Percentiles rank a stretch among this genome's conserved stretches.
Conservation (phyloP, 1,140 invertebrate genomes). For the Drosophila pseudoananassae region DNA sequence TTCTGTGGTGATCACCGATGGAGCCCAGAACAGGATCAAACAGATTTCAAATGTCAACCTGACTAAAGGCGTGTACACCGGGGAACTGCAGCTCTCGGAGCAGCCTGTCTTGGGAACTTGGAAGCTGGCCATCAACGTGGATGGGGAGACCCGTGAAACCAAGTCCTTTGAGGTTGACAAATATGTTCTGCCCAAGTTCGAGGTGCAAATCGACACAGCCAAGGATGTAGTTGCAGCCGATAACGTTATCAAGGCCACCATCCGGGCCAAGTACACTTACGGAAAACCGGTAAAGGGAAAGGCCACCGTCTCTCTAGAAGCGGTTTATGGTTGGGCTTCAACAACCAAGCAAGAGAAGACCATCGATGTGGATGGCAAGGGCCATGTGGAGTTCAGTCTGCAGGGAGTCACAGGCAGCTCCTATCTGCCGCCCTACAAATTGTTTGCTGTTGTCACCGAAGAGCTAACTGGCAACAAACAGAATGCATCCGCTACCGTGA, state of each 20-base stretch:
- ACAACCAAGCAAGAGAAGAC: constrained; percentile 85
- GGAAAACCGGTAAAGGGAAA: constrained; percentile 92
- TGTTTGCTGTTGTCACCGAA: constrained; percentile 91
- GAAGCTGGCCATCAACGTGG: constrained; percentile 89
- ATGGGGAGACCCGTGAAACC: constrained; percentile 31
- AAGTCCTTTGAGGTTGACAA: constrained; percentile 87
- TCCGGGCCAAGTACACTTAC: constrained; percentile 90
- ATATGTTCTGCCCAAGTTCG: constrained; percentile 96
- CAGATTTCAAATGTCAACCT: constrained; percentile 90
- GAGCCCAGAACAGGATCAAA: constrained; percentile 86
- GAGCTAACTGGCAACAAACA: constrained; percentile 89
- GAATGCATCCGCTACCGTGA: constrained; percentile 90
- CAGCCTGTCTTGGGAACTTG: constrained; percentile 96
- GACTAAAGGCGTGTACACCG: constrained; percentile 90
- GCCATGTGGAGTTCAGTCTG: constrained; percentile 89
- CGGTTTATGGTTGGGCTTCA: constrained; percentile 40
- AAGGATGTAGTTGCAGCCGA: constrained; percentile 92
- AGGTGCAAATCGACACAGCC: constrained; percentile 92
- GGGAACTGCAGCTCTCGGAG: constrained; percentile 91
- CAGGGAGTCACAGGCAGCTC: constrained; percentile 84
- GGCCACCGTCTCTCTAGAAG: constrained; percentile 88
- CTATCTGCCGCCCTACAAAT: constrained; percentile 85
- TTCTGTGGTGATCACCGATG: constrained; percentile 58
- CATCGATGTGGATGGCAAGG: constrained; percentile 89
- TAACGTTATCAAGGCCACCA: constrained; percentile 89